Conservation (phyloP, 1,140 invertebrate species). For the Penaeus indicus region DNA sequence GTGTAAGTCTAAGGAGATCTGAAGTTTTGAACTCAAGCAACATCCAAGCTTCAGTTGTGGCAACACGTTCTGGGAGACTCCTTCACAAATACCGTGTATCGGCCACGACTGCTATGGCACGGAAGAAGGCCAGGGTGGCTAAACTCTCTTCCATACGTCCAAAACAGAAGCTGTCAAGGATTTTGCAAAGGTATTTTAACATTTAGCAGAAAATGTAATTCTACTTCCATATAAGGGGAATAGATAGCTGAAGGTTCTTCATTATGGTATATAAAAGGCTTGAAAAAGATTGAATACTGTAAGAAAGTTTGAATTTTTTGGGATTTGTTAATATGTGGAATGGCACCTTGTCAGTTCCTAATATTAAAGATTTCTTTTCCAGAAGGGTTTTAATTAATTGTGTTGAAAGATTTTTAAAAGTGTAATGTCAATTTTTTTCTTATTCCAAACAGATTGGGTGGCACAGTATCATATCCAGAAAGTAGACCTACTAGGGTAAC, state of each 20-base stretch:
- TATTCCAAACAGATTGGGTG: conserved; percentile 21
- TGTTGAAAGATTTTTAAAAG: no score
- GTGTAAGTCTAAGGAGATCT: conserved; percentile 17
- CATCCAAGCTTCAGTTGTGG: conserved; percentile 23
- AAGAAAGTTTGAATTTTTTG: no score
- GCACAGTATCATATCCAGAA: conserved; percentile 3
- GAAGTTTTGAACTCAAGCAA: conserved; percentile 26
- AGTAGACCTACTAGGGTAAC: conserved; percentile 36
- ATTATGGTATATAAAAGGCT: no score
- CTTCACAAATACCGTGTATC: conserved; percentile 61
- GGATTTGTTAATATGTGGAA: no score
- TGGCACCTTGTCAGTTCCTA: no score
- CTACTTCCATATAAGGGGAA: no score
- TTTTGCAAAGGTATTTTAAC: conserved; percentile 56
- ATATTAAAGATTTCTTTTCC: no score
- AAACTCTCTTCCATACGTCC: conserved; percentile 53
- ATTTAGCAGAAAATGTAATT: no score
- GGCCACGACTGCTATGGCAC: conserved; percentile 70
- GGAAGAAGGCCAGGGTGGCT: conserved; percentile 66
- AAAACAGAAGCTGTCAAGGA: conserved; percentile 59
- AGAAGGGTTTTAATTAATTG: no score
- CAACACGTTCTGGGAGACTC: conserved; percentile 49
- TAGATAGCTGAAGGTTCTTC: no score
- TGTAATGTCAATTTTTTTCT: no score
- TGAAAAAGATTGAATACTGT: no score